Base-by-base conservation (phyloP, 2,797 vertebrate species). In the Acanthurus leucopareius region DNA sequence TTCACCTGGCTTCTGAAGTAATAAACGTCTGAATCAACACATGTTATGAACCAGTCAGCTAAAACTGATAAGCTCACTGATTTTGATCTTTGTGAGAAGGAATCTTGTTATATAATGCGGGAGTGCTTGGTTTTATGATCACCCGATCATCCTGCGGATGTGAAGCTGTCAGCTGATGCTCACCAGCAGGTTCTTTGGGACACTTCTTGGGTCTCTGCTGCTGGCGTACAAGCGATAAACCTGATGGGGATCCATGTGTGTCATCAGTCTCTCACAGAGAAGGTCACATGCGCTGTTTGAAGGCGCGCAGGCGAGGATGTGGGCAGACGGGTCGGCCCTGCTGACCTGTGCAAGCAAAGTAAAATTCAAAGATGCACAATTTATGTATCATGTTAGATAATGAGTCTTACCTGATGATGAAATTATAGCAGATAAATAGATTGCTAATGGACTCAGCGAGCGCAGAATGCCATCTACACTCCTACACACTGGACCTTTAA, bases 251-350 rank as follows among this genome's bases (percentile, higher is more conserved):
- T 95, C 90, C 2, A 97, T 78, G 82, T 97, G 92, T 0, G 73
- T 65, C 78, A 95, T 79, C 65, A 99, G 89, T n/a, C 93, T 94
- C 89, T 97, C 94, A 82, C 97, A 98, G 58, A 99, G 95, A 63
- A 98, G 94, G 90, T 99, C 97, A 2, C 96, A 86, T 0, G 97
- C 97, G 0, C 96, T 97, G 93, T 98, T 99, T 72, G 97, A 97
- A 0, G 97, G 97, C 0, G 97, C 97, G 4, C 97, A 98, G 66
- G 96, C 97, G 73, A 99, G 92, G 84, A 99, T 94, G 69, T 70
- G 95, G 48, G 95, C 90, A 0, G 87, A 77, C 5, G 90, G 80
- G 72, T 95, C 66, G 47, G 77, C 89, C 62, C 83, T 94, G 89
- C 91, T 86, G 52, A 99, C 95, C 96, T 99, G 97, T 93, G 92